A percentile compares a stretch with the other conserved stretches of the same genome.
Conservation (phyloP, 2,888 invertebrate species). For the Cheilosia vernalis region DNA sequence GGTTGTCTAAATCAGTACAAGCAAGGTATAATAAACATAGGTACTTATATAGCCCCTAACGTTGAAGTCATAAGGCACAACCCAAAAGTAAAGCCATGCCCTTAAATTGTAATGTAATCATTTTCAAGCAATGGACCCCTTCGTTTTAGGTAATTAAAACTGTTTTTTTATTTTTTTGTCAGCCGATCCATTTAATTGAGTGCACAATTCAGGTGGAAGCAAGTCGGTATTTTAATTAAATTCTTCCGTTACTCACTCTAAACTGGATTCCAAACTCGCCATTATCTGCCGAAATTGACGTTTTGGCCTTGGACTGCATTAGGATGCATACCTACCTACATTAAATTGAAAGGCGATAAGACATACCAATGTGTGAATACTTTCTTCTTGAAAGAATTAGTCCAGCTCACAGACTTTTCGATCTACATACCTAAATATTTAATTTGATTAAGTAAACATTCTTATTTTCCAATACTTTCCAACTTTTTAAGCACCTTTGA, state of each 20-base stretch:
- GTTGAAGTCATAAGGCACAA: background rate
- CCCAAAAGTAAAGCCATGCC: background rate
- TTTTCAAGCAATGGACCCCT: background rate
- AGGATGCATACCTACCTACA: too few species aligned
- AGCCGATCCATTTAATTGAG: conserved; percentile 33
- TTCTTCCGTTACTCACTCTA: background rate
- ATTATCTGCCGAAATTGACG: conserved; percentile 21
- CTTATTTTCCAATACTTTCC: conserved; percentile 16
- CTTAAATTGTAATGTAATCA: conserved; percentile 14
- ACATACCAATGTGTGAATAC: too few species aligned
- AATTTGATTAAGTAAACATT: background rate
- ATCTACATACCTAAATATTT: background rate
- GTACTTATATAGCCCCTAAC: too few species aligned
- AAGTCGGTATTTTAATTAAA: conserved; percentile 25
- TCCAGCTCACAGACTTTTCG: background rate
- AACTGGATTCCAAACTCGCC: background rate
- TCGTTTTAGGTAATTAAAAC: conserved; percentile 20
- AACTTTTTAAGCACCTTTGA: conserved; percentile 29
- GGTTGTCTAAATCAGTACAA: too few species aligned
- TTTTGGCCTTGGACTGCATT: too few species aligned
- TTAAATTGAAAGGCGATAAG: too few species aligned
- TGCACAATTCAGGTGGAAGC: conserved; percentile 22
- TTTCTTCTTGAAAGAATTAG: too few species aligned
- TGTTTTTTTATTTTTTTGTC: conserved; percentile 22
- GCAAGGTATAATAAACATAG: too few species aligned